Conservation (phyloP, 2,888 invertebrate species). For the Eugnorisma glareosa region DNA sequence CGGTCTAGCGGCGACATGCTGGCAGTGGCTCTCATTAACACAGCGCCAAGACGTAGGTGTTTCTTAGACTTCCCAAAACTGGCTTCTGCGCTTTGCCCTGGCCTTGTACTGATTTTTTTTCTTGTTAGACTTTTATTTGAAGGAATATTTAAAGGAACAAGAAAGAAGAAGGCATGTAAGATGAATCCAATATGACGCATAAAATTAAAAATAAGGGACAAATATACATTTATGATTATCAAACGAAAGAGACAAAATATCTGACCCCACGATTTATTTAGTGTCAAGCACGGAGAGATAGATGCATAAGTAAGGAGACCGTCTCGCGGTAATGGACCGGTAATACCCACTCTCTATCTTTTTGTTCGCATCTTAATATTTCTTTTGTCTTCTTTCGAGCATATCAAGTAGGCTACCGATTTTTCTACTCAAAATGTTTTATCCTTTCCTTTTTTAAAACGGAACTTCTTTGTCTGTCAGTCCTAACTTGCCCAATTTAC, state of each 20-base stretch:
- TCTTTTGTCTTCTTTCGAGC: background rate
- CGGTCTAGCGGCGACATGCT: background rate
- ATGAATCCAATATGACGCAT: background rate
- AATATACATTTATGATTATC: background rate
- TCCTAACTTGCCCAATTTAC: background rate
- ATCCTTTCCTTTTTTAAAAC: background rate
- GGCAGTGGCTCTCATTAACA: background rate
- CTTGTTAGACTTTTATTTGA: too few species aligned
- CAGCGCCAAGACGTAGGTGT: background rate
- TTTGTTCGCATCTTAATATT: conserved; percentile 18
- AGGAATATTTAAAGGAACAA: too few species aligned
- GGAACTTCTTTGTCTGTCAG: background rate
- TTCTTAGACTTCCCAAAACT: background rate
- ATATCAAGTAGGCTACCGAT: background rate
- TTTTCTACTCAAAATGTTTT: background rate
- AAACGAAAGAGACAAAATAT: background rate
- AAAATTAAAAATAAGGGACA: background rate
- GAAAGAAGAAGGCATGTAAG: too few species aligned
- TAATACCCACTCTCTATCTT: conserved; percentile 13
- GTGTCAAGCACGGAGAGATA: background rate
- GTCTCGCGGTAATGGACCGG: conserved; percentile 2
- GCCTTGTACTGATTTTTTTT: too few species aligned
- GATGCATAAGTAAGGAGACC: background rate
- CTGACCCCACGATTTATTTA: background rate
- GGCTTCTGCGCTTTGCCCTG: too few species aligned